Conservation (phyloP, 2,888 invertebrate species). For the Pseudococcus longispinus region DNA sequence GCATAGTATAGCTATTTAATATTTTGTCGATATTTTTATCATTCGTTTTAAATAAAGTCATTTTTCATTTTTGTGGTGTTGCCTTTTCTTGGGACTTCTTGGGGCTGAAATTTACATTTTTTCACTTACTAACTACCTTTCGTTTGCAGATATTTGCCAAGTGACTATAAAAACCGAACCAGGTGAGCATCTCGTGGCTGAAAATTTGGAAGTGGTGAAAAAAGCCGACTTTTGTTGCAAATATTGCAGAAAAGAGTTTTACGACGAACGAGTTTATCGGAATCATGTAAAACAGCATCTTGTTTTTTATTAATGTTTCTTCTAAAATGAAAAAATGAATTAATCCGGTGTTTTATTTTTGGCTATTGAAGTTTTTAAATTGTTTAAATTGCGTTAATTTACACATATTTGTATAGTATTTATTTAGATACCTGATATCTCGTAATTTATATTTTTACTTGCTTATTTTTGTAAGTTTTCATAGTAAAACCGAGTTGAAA, state of each 20-base stretch:
- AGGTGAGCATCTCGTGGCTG: background rate
- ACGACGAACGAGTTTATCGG: background rate
- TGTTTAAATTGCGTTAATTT: background rate
- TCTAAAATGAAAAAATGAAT: too few relatives aligned
- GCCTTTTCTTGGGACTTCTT: background rate
- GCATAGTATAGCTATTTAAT: conserved; percentile 50
- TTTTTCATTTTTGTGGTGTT: background rate
- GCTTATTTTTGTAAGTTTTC: background rate
- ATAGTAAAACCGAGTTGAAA: background rate
- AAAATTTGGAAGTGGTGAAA: background rate
- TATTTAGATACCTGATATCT: background rate
- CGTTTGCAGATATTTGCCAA: background rate
- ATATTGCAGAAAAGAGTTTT: background rate
- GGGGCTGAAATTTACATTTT: background rate
- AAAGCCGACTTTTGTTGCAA: background rate
- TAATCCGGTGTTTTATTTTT: background rate
- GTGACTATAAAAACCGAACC: background rate
- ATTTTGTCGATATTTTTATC: background rate
- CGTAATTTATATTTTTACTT: background rate
- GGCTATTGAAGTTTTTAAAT: too few relatives aligned
- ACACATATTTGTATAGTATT: background rate
- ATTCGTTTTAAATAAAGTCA: background rate
- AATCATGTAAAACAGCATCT: background rate
- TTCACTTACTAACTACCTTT: background rate
- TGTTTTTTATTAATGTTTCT: background rate